A percentile compares a stretch with the other conserved stretches of the same genome.
Evolutionary conservation across 2,113 vertebrate genomes (phyloP).

Genomic region (Emydura subglobosa): DNA sequence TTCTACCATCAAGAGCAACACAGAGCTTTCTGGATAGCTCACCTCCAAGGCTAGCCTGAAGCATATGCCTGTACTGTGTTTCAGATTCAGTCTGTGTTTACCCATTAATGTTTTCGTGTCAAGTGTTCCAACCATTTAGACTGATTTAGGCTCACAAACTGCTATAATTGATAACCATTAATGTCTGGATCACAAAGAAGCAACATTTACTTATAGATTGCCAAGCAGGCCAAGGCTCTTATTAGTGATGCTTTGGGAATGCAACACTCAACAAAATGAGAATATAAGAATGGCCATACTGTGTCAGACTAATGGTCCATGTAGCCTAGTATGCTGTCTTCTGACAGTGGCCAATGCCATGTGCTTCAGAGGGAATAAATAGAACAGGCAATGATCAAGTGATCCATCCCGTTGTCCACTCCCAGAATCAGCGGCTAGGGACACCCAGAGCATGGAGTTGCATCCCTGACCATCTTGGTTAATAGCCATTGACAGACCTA

Average conservation of each 20-base stretch:
- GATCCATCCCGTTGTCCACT: background rate
- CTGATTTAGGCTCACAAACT: constrained; percentile 32
- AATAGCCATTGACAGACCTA: background rate
- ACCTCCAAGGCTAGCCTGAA: constrained; percentile 37
- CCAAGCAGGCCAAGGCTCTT: background rate
- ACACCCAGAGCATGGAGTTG: background rate
- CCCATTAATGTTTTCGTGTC: background rate
- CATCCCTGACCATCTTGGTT: background rate
- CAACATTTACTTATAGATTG: constrained; percentile 48
- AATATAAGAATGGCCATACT: background rate
- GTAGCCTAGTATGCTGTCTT: background rate
- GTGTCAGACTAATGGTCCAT: background rate
- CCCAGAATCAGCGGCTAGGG: background rate
- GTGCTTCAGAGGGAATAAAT: background rate
- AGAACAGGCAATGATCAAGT: background rate
- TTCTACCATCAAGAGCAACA: background rate
- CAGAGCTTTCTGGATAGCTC: constrained; percentile 11
- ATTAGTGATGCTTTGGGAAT: background rate
- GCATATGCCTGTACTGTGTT: constrained; percentile 32
- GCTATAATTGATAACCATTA: constrained; percentile 48
- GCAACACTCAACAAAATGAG: background rate
- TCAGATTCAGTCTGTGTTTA: constrained; percentile 37
- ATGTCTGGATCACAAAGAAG: constrained; percentile 5
- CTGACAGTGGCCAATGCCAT: background rate
- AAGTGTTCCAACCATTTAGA: background rate